Percentiles rank a stretch among this genome's conserved stretches.
Evolutionary conservation across 2,888 invertebrate genomes (phyloP).

Genomic region (Nomada fabriciana): DNA sequence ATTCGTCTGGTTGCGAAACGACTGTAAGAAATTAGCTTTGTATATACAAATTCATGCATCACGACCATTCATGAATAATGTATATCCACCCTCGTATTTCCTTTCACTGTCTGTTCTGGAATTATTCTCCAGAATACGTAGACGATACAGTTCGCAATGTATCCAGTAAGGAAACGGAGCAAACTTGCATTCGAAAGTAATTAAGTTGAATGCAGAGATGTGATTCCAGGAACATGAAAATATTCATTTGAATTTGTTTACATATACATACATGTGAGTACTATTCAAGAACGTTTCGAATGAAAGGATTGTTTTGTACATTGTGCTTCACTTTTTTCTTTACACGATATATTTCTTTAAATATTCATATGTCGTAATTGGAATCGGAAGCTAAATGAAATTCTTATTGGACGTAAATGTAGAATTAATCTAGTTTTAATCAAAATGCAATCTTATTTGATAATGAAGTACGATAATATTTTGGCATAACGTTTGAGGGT

Average conservation of each 20-base stretch:
- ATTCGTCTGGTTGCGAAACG: conserved; percentile 31
- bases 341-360: background rate
- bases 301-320: background rate
- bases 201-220: conserved; percentile 2
- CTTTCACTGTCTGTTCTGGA: conserved; percentile 43
- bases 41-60: conserved; percentile 61
- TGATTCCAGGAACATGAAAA: background rate
- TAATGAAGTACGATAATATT: background rate
- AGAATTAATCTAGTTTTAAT: no score
- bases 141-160: conserved; percentile 37
- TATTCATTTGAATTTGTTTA: background rate
- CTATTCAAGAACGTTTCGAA: background rate
- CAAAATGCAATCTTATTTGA: background rate
- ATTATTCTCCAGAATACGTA: conserved; percentile 51
- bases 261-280: background rate
- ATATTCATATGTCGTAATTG: no score
- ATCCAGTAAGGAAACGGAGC: conserved; percentile 23
- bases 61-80: conserved; percentile 61
- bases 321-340: background rate
- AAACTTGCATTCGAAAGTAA: conserved; percentile 7
- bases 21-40: conserved; percentile 59
- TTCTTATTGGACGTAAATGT: no score
- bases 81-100: conserved; percentile 48
- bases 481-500: background rate
- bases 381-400: no score